Conservation (phyloP, 2,797 vertebrate species). For the Oryzias sinensis region DNA sequence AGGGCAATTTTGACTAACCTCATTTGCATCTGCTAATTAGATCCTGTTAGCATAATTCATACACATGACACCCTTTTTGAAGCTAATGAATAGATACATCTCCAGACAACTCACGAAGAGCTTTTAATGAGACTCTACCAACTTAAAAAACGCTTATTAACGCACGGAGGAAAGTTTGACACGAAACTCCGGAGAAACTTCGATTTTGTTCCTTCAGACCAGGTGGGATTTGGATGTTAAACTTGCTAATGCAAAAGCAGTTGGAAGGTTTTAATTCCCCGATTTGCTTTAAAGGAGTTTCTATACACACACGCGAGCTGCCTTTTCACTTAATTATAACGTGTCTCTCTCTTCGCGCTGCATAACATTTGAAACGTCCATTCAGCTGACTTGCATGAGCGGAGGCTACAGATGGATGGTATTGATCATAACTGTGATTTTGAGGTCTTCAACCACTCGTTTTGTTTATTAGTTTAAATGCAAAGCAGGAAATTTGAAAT, state of each 20-base stretch:
- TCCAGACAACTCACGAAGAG: constrained; percentile 82
- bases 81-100: constrained; percentile 88
- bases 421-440: constrained; percentile 39
- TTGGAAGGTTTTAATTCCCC: constrained; percentile 17
- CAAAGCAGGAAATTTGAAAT: constrained; percentile 65
- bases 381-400: constrained; percentile 33
- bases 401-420: constrained; percentile 53
- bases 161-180: constrained; percentile 45
- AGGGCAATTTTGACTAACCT: constrained; percentile 83
- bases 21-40: constrained; percentile 89
- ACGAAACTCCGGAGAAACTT: constrained; percentile 48
- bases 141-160: constrained; percentile 53
- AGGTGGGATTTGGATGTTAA: constrained; percentile 37
- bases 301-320: constrained; percentile 32
- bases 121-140: constrained; percentile 78
- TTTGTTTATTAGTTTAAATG: constrained; percentile 52
- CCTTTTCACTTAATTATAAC: constrained; percentile 25
- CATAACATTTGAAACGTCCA: constrained; percentile 47
- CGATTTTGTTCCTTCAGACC: constrained; percentile 47
- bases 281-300: constrained; percentile 2
- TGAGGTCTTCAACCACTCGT: constrained; percentile 28
- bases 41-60: constrained; percentile 89
- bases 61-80: constrained; percentile 85
- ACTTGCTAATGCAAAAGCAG: constrained; percentile 40
- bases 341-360: constrained; percentile 47